Conservation (phyloP, 2,113 vertebrate genomes). For the Trematocara zebra region DNA sequence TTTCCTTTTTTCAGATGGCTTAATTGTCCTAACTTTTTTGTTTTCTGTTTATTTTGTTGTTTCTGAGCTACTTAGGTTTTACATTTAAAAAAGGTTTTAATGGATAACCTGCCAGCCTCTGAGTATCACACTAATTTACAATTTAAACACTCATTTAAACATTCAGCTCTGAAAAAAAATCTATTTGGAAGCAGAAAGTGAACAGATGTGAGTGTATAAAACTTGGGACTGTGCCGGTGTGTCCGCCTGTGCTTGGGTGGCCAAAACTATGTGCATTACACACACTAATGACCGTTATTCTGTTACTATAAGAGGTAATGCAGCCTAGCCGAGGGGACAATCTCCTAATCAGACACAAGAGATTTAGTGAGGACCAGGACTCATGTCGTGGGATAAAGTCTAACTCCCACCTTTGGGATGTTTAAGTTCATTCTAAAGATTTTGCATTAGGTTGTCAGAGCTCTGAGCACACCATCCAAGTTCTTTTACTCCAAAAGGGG, state of each 20-base stretch:
- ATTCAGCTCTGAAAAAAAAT: not conserved
- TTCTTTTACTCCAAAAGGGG: accelerated
- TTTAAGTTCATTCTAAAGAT: not conserved
- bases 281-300: no score
- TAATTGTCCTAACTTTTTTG: not conserved
- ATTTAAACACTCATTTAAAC: not conserved
- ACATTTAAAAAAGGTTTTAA: not conserved
- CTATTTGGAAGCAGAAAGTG: not conserved
- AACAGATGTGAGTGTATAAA: not conserved
- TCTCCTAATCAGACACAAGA: not conserved
- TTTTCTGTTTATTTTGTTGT: not conserved
- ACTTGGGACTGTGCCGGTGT: not conserved
- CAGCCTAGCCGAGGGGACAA: accelerated
- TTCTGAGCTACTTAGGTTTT: not conserved
- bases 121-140: not conserved
- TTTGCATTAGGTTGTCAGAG: not conserved
- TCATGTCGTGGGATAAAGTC: not conserved
- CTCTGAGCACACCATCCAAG: not conserved
- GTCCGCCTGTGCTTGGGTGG: not conserved
- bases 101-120: not conserved
- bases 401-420: accelerated
- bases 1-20: not conserved
- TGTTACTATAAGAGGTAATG: not conserved
- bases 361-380: not conserved
- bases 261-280: not conserved